Conservation (phyloP, 2,113 vertebrate species). For the Odontophorus gujanensis region DNA sequence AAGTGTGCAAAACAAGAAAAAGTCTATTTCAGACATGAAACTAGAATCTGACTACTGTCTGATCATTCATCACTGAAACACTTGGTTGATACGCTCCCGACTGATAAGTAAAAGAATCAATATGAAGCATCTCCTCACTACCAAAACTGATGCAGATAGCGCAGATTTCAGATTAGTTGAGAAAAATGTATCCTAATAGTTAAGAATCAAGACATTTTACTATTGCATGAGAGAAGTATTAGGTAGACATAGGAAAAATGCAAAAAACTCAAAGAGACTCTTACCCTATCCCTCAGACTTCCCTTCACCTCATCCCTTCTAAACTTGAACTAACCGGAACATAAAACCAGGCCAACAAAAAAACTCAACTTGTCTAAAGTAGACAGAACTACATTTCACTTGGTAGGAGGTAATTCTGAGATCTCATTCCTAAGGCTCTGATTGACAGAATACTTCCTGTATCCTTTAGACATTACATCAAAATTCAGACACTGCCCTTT, state of each 20-base stretch:
- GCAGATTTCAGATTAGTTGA: not conserved
- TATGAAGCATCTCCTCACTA: not conserved
- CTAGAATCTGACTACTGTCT: not conserved
- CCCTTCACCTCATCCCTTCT: not conserved
- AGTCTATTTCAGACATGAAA: not conserved
- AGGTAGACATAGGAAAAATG: not conserved
- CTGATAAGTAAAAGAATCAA: not conserved
- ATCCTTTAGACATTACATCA: not conserved
- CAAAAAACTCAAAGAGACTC: not conserved
- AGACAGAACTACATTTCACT: not conserved
- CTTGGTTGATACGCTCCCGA: not conserved
- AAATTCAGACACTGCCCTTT: not conserved
- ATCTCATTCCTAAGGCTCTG: not conserved
- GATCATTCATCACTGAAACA: not conserved
- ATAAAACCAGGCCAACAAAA: not conserved
- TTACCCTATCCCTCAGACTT: not conserved
- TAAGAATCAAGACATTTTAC: not conserved
- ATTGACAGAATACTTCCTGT: not conserved
- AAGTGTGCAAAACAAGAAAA: not conserved
- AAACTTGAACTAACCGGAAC: not conserved
- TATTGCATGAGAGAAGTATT: not conserved
- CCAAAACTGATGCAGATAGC: not conserved
- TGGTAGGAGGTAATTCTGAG: not conserved
- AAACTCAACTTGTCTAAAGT: not conserved
- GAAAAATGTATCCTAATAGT: not conserved